Evolutionary conservation across 2,797 vertebrate genomes (phyloP).

Genomic region (Strix occidentalis): DNA sequence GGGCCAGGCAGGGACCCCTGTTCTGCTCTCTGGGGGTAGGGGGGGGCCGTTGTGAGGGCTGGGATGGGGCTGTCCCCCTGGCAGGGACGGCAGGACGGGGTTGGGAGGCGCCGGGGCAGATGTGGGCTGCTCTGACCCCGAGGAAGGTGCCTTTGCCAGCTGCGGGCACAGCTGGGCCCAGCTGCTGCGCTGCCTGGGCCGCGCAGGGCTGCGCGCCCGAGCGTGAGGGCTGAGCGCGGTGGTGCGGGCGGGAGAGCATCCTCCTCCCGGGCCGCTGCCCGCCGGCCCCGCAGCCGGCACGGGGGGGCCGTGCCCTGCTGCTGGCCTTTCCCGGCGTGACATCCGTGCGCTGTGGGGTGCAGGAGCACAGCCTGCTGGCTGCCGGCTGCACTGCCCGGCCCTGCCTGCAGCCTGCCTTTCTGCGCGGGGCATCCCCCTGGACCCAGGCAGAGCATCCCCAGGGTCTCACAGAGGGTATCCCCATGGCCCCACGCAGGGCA

Average conservation of each 20-base stretch:
- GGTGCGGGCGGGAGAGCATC: background rate
- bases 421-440: rapidly evolving
- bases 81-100: background rate
- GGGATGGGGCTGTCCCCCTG: background rate
- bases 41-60: rapidly evolving
- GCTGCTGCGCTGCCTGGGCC: background rate
- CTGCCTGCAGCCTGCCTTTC: background rate
- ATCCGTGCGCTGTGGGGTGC: background rate
- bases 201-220: background rate
- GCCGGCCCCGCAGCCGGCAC: background rate
- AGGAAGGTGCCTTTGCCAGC: background rate
- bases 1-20: background rate
- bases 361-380: conserved; percentile 49
- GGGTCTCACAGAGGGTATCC: background rate
- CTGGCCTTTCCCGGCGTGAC: background rate
- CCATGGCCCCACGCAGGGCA: too few relatives aligned
- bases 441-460: background rate
- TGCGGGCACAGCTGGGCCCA: background rate
- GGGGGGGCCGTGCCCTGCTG: background rate
- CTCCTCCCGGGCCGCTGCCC: background rate
- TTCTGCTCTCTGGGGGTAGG: rapidly evolving
- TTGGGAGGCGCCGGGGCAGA: background rate
- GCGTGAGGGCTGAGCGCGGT: background rate
- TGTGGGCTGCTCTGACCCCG: background rate
- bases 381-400: background rate